Conservation (phyloP, 2,113 vertebrate species). For the Toxostoma redivivum region DNA sequence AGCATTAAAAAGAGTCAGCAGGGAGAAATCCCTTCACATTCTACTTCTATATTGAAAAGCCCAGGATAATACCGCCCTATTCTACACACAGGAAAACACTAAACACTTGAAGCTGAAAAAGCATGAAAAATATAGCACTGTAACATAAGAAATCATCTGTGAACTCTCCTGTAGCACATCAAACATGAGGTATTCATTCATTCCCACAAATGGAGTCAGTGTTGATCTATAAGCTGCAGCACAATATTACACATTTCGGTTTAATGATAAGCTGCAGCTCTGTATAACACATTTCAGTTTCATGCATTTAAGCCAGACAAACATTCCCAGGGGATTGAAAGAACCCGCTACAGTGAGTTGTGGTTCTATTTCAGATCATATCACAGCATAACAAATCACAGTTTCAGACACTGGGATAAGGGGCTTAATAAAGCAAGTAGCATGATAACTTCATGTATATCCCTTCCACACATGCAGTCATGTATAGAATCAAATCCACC, state of each 20-base stretch:
- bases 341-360: conserved; percentile 26
- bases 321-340: conserved; percentile 40
- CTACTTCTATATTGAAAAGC: not conserved
- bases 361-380: conserved; percentile 34
- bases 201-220: conserved; percentile 28
- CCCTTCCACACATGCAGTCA: not conserved
- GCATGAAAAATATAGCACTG: not conserved
- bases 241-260: conserved; percentile 36
- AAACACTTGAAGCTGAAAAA: not conserved
- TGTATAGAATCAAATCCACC: not conserved
- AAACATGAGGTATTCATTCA: conserved; percentile 44
- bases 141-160: conserved; percentile 37
- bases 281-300: conserved; percentile 46
- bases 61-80: not conserved
- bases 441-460: conserved; percentile 27
- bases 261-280: conserved; percentile 45
- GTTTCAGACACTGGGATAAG: conserved; percentile 40
- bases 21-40: not conserved
- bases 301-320: conserved; percentile 47
- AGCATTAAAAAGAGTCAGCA: not conserved
- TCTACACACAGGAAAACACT: not conserved
- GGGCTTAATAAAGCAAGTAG: conserved; percentile 33
- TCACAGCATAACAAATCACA: conserved; percentile 51
- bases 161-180: conserved; percentile 16
- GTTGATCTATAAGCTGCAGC: conserved; percentile 56